A percentile compares a stretch with the other conserved stretches of the same genome.
Evolutionary conservation across 2,888 invertebrate species (phyloP).

Genomic region (Leuctra nigra): DNA sequence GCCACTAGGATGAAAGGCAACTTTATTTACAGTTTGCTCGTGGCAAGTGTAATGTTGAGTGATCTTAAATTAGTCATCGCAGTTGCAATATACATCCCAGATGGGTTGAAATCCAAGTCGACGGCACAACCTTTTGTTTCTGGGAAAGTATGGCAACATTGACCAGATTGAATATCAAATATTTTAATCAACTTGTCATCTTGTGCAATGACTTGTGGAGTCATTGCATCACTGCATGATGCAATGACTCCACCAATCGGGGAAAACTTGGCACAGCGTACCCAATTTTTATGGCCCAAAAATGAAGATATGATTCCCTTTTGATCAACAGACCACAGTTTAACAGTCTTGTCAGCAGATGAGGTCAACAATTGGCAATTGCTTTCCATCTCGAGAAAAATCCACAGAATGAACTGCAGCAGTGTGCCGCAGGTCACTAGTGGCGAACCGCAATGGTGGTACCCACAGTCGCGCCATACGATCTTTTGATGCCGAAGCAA

Average conservation of each 20-base stretch:
- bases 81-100: constrained; percentile 67
- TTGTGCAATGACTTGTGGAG: too few species aligned
- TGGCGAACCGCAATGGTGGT: constrained; percentile 72
- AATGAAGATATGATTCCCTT: constrained; percentile 61
- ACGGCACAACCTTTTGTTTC: constrained; percentile 57
- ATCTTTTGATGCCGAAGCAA: constrained; percentile 82
- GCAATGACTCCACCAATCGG: constrained; percentile 69
- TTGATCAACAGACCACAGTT: constrained; percentile 67
- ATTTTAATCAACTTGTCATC: constrained; percentile 73
- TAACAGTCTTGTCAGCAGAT: constrained; percentile 77
- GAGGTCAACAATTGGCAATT: constrained; percentile 71
- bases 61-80: constrained; percentile 64
- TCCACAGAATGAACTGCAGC: constrained; percentile 74
- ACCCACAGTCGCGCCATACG: constrained; percentile 82
- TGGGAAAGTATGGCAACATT: constrained; percentile 67
- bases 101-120: constrained; percentile 76
- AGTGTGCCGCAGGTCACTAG: constrained; percentile 69
- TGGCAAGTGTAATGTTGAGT: constrained; percentile 80
- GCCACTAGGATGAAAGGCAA: constrained; percentile 83
- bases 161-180: constrained; percentile 65
- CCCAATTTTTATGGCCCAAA: constrained; percentile 75
- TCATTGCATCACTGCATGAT: constrained; percentile 85
- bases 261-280: constrained; percentile 69
- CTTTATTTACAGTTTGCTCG: constrained; percentile 56
- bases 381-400: constrained; percentile 65